A percentile compares a stretch with the other conserved stretches of the same genome.
Conservation (phyloP, 2,888 invertebrate species). For the Conomelus anceps region DNA sequence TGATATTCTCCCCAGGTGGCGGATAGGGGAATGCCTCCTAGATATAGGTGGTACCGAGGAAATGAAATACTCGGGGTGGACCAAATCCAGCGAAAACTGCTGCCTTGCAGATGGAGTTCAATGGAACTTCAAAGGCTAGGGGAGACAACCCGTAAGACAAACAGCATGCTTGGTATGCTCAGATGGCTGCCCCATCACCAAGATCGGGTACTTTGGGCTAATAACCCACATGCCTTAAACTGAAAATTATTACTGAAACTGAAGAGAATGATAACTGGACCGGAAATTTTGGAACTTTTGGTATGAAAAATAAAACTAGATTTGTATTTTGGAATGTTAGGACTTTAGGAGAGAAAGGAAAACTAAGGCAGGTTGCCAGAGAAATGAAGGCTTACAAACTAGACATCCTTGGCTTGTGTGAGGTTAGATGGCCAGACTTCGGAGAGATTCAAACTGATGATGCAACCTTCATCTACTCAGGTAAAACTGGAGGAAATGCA, state of each 20-base stretch:
- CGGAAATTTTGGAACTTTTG: constrained; percentile 4
- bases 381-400: constrained; percentile 16
- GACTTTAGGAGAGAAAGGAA: constrained; percentile 13
- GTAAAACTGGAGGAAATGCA: neutral
- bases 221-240: constrained; percentile 12
- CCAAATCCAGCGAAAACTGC: too few species aligned
- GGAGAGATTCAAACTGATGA: constrained; percentile 1
- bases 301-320: neutral
- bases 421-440: constrained; percentile 13
- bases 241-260: neutral
- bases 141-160: too few species aligned
- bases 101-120: too few species aligned
- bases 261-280: neutral
- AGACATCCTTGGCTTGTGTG: constrained; percentile 9
- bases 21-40: too few species aligned
- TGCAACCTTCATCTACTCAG: constrained; percentile 10
- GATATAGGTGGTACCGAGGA: too few species aligned
- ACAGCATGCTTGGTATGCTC: too few species aligned
- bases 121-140: too few species aligned
- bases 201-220: too few species aligned
- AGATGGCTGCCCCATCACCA: too few species aligned
- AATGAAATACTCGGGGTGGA: too few species aligned
- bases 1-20: too few species aligned
- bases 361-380: constrained; percentile 1
- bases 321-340: constrained; percentile 20